Percentiles rank a stretch among this genome's conserved stretches.
phyloP scores from a whole-genome alignment of 2,797 vertebrate genomes.

The Siniperca obscura region DNA sequence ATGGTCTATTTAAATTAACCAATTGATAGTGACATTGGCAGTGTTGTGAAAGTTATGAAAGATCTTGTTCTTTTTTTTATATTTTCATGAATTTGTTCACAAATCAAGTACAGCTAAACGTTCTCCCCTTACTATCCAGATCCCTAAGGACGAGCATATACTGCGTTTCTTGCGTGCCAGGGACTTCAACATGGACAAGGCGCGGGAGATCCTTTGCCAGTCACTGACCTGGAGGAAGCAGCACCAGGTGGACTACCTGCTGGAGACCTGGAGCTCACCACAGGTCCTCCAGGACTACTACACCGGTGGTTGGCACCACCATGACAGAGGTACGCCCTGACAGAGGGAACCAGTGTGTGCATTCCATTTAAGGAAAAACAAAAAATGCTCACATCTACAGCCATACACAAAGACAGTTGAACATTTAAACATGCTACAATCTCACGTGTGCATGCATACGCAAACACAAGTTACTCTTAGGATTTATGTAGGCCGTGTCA shows the following conservation, averaged over 20 bases:
- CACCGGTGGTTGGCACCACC: conserved; percentile 98
- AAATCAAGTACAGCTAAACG: not conserved
- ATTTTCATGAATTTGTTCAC: not conserved
- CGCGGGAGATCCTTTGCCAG: conserved; percentile 94
- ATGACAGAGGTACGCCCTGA: conserved; percentile 83
- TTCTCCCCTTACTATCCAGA: conserved; percentile 77
- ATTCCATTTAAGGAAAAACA: not conserved
- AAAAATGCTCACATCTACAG: not conserved
- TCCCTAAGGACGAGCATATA: conserved; percentile 97
- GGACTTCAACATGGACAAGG: conserved; percentile 96
- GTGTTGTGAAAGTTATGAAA: not conserved
- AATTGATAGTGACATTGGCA: not conserved
- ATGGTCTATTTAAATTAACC: not conserved
- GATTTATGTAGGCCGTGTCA: conserved; percentile 9
- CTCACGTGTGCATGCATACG: not conserved
- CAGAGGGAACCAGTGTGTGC: not conserved
- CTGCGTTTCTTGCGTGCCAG: conserved; percentile 94
- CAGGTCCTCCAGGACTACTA: conserved; percentile 96
- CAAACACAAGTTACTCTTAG: not conserved
- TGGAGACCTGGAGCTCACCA: conserved; percentile 95
- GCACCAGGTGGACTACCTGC: conserved; percentile 96
- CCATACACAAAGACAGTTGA: not conserved
- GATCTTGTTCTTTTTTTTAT: not conserved
- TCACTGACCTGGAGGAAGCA: conserved; percentile 97
- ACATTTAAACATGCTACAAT: not conserved